A percentile compares a stretch with the other conserved stretches of the same genome.
Conservation (phyloP, 2,797 vertebrate species). For the Astyanax mexicanus region DNA sequence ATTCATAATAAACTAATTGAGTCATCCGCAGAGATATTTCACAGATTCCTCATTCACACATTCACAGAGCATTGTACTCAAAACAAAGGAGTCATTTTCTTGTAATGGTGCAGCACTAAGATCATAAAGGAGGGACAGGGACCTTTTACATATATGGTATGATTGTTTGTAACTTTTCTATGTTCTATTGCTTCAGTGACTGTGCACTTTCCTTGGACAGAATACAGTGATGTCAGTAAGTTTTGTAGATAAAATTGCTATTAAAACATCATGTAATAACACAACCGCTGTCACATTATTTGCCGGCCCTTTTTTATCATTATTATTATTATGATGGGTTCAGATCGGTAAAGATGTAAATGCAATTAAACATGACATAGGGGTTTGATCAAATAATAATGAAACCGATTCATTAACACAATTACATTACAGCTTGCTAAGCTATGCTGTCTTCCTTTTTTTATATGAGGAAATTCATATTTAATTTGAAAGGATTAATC, state of each 20-base stretch:
- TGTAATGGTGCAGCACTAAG: slow-evolving; percentile 72
- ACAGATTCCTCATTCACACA: slow-evolving; percentile 33
- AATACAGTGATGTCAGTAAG: slow-evolving; percentile 92
- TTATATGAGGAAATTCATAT: slow-evolving; percentile 16
- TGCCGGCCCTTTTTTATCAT: slow-evolving; percentile 51
- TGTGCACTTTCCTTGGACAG: slow-evolving; percentile 80
- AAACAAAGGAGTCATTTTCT: slow-evolving; percentile 74
- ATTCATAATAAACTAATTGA: slow-evolving; percentile 57
- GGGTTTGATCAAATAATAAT: slow-evolving; percentile 53
- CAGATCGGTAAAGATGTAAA: slow-evolving; percentile 48
- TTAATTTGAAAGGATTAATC: slow-evolving; percentile 15
- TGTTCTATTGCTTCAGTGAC: slow-evolving; percentile 83
- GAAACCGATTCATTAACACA: slow-evolving; percentile 39
- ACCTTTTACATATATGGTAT: slow-evolving; percentile 74
- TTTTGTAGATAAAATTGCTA: slow-evolving; percentile 99
- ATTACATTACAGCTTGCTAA: slow-evolving; percentile 33
- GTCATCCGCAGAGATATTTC: slow-evolving; percentile 38
- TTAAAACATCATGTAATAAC: slow-evolving; percentile 89
- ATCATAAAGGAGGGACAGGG: slow-evolving; percentile 64
- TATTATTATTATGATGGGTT: too few species aligned
- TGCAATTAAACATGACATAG: slow-evolving; percentile 36
- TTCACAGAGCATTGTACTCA: slow-evolving; percentile 70
- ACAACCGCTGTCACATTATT: slow-evolving; percentile 77
- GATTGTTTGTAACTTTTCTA: slow-evolving; percentile 84
- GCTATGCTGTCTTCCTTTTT: neutral